Conservation (phyloP, 2,888 invertebrate genomes). For the Graphium colonna region DNA sequence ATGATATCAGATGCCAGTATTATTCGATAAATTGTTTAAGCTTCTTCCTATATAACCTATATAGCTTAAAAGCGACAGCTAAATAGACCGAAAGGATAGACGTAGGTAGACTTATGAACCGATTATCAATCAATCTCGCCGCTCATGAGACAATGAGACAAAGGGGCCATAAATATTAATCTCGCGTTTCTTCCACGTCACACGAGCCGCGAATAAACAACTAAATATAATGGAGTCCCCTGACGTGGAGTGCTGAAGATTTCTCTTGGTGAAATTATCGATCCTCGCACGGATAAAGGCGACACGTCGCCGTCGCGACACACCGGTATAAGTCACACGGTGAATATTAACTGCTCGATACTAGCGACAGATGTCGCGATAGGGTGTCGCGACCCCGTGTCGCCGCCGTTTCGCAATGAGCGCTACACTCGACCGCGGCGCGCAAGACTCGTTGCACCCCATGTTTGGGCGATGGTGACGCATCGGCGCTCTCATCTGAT, state of each 20-base stretch:
- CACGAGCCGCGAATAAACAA: neutral
- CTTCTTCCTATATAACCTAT: too few species aligned
- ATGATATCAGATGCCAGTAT: too few species aligned
- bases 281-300: slow-evolving; percentile 36
- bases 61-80: too few species aligned
- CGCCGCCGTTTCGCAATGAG: slow-evolving; percentile 24
- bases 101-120: too few species aligned
- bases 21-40: neutral
- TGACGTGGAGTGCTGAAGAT: slow-evolving; percentile 24
- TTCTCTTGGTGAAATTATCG: slow-evolving; percentile 40
- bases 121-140: too few species aligned
- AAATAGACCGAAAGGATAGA: too few species aligned
- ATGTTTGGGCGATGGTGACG: slow-evolving; percentile 21
- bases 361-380: slow-evolving; percentile 43
- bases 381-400: slow-evolving; percentile 33
- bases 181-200: neutral
- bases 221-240: slow-evolving; percentile 1
- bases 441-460: slow-evolving; percentile 5
- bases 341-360: slow-evolving; percentile 53
- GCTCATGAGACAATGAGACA: too few species aligned
- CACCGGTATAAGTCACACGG: slow-evolving; percentile 29
- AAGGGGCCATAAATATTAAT: too few species aligned
- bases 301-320: slow-evolving; percentile 31
- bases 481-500: slow-evolving; percentile 30
- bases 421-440: slow-evolving; percentile 20